Conservation (phyloP, 2,888 invertebrate species). For the Pandemis cinnamomeana region DNA sequence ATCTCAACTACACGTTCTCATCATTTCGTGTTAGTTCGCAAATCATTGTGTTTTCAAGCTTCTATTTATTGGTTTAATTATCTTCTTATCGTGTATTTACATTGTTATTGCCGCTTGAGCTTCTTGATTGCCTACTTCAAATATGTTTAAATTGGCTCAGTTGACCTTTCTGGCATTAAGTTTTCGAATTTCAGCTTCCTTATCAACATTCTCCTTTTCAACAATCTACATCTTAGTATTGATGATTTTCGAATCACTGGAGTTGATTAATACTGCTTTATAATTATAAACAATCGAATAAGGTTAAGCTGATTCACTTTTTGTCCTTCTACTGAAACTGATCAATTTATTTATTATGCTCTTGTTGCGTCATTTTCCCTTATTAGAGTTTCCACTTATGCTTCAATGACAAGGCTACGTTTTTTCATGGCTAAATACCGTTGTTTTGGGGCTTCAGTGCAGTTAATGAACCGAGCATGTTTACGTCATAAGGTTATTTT, state of each 20-base stretch:
- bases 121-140: not conserved
- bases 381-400: slow-evolving; percentile 13
- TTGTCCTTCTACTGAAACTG: not conserved
- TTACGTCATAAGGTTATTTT: slow-evolving; percentile 39
- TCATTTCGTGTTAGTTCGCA: slow-evolving; percentile 50
- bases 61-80: not conserved
- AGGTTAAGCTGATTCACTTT: not conserved
- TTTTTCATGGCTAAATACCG: slow-evolving; percentile 43
- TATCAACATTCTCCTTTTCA: slow-evolving; percentile 14
- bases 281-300: not conserved
- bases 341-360: not conserved
- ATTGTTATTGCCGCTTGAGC: not conserved
- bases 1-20: slow-evolving; percentile 65
- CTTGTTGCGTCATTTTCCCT: slow-evolving; percentile 10
- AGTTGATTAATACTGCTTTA: slow-evolving; percentile 5
- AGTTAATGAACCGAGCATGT: slow-evolving; percentile 25
- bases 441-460: slow-evolving; percentile 49
- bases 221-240: not conserved
- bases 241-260: slow-evolving; percentile 3
- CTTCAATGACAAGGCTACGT: slow-evolving; percentile 27
- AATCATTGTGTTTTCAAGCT: slow-evolving; percentile 16
- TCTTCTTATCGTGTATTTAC: not conserved
- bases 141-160: not conserved
- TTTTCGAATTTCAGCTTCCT: slow-evolving; percentile 20
- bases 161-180: slow-evolving; percentile 12